Percentiles rank a stretch among this genome's conserved stretches.
Conservation (phyloP, 2,797 vertebrate species). For the Sparidentex hasta region DNA sequence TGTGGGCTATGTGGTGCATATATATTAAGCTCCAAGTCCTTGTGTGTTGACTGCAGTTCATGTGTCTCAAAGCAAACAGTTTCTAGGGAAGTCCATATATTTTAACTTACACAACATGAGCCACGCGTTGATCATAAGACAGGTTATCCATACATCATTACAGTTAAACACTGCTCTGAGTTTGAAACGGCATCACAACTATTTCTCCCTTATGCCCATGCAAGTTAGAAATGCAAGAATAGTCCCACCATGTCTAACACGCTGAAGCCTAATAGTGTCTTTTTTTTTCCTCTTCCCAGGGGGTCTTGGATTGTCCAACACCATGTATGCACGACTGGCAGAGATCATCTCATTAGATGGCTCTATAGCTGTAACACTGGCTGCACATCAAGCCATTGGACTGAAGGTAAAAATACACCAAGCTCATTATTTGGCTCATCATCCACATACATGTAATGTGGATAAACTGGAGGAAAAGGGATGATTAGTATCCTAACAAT, state of each 20-base stretch:
- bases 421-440: neutral
- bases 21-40: neutral
- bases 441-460: neutral
- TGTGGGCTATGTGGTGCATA: neutral
- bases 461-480: conserved; percentile 1
- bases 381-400: conserved; percentile 96
- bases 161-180: neutral
- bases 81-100: too few species aligned
- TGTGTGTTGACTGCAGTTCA: neutral
- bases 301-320: conserved; percentile 95
- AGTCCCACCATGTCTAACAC: neutral
- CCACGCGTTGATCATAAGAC: neutral
- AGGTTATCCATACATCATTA: neutral
- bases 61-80: neutral
- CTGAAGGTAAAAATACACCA: conserved; percentile 89
- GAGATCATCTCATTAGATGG: conserved; percentile 91
- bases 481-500: neutral
- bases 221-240: neutral
- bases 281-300: conserved; percentile 77
- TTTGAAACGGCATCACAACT: neutral
- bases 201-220: neutral
- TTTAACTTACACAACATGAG: neutral
- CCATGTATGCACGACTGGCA: conserved; percentile 93
- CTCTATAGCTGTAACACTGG: conserved; percentile 93
- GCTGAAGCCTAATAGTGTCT: neutral